phyloP scores from a whole-genome alignment of 2,113 vertebrate genomes.

The Epinephelus cyanopodus region DNA sequence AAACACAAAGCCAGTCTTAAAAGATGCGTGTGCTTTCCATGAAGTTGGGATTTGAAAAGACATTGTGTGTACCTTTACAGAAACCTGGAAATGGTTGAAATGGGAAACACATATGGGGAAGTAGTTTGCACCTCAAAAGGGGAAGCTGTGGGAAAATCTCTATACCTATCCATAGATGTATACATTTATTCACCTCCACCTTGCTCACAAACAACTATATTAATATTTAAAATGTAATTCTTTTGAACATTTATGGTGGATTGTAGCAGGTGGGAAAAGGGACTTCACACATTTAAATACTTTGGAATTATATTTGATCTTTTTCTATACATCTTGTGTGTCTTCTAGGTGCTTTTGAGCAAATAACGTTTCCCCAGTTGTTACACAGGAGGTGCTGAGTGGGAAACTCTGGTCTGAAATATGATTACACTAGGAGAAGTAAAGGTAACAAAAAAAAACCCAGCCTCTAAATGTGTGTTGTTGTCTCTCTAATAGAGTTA shows the following conservation, averaged over 20 bases:
- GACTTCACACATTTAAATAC: neutral
- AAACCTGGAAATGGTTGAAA: neutral
- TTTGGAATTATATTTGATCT: neutral
- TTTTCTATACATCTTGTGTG: neutral
- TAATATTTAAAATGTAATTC: neutral
- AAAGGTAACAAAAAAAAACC: neutral
- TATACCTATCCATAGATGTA: neutral
- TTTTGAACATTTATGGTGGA: neutral
- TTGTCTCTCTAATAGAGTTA: constrained; percentile 70
- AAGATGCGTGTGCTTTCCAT: neutral
- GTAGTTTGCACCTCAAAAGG: neutral
- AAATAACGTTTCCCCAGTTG: neutral
- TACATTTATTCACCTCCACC: neutral
- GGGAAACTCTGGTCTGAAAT: neutral
- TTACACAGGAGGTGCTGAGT: neutral
- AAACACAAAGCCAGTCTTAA: neutral
- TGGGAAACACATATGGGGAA: neutral
- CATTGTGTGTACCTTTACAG: neutral
- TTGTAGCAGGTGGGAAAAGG: neutral
- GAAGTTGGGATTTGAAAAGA: neutral
- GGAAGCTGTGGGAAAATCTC: no score
- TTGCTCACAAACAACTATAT: neutral
- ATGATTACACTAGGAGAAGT: neutral
- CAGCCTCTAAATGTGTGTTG: neutral
- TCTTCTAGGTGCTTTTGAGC: neutral